Conservation (phyloP, 2,113 vertebrate genomes). For the Anguilla rostrata region DNA sequence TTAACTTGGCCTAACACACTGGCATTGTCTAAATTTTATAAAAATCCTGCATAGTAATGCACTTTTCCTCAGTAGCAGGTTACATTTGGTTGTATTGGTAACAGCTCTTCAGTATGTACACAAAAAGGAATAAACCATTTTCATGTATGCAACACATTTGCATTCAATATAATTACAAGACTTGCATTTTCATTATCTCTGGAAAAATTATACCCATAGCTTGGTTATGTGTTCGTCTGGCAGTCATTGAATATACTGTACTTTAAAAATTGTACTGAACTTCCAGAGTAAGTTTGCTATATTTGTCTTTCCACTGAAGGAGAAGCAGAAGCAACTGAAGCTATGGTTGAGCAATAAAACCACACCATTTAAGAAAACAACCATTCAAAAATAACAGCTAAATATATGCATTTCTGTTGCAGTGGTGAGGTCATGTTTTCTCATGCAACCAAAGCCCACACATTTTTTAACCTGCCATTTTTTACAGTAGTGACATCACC, state of each 20-base stretch:
- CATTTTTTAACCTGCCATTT: not conserved
- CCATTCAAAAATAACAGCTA: not conserved
- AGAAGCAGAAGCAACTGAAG: not conserved
- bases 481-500: slow-evolving; percentile 51
- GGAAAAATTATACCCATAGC: not conserved
- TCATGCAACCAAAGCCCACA: slow-evolving; percentile 9
- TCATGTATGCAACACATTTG: not conserved
- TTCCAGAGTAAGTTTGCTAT: not conserved
- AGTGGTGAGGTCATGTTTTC: slow-evolving; percentile 1
- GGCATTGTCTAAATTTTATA: not conserved
- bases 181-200: not conserved
- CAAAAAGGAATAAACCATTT: not conserved
- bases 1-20: not conserved
- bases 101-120: not conserved
- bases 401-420: not conserved
- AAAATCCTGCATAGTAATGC: not conserved
- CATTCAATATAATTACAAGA: not conserved
- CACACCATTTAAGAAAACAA: not conserved
- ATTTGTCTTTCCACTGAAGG: not conserved
- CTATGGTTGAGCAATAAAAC: not conserved
- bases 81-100: not conserved
- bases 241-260: not conserved
- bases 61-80: too few relatives aligned
- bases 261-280: not conserved
- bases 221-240: not conserved